Conservation (phyloP, 2,113 vertebrate species). For the Etheostoma cragini region DNA sequence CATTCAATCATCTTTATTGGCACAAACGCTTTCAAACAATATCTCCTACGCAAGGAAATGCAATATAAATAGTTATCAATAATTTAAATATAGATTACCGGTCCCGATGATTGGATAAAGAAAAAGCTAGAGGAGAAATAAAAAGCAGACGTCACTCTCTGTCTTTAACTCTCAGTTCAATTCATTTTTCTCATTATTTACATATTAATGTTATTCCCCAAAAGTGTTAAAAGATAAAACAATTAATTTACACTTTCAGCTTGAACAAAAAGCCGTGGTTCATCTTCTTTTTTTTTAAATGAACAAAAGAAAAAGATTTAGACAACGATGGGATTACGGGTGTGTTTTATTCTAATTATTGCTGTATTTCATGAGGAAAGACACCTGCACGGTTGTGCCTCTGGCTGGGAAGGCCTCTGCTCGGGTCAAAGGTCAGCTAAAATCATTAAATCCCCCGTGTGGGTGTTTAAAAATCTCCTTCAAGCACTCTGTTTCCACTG, state of each 20-base stretch:
- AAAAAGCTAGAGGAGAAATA: background rate
- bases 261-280: background rate
- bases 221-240: background rate
- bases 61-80: constrained; percentile 53
- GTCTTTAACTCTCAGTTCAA: fast-evolving
- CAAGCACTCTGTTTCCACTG: too few relatives aligned
- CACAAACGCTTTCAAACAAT: constrained; percentile 39
- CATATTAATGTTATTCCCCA: background rate
- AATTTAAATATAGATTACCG: constrained; percentile 36
- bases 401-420: too few relatives aligned
- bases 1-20: constrained; percentile 60
- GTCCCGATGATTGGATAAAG: background rate
- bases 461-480: too few relatives aligned
- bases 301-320: too few relatives aligned
- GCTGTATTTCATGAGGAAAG: background rate
- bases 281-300: too few relatives aligned
- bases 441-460: too few relatives aligned
- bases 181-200: background rate
- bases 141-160: fast-evolving
- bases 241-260: too few relatives aligned
- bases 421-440: too few relatives aligned
- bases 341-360: too few relatives aligned
- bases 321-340: background rate
- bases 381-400: background rate
- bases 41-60: constrained; percentile 17